Evolutionary conservation across 92 coral and sea anemone species (phyloP), one percentile per base, ranked within the genome.

Genomic region (Paramuricea clavata): DNA sequence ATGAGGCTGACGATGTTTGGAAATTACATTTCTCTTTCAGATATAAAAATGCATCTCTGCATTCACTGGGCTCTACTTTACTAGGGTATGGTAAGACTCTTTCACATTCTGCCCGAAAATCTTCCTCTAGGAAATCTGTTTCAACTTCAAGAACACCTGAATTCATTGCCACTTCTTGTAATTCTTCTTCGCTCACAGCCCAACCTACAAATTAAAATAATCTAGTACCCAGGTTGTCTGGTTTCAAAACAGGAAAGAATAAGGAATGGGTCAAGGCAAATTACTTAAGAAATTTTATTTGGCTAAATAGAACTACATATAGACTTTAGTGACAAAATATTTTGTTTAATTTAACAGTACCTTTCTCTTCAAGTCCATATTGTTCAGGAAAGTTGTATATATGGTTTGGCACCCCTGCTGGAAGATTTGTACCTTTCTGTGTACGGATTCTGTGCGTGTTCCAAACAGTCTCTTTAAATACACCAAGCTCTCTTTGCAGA

Each of bases 31-130:
- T 74, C 5, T 74, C 61, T 27, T 74, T 74, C 19, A 43, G 17
- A 28, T 74, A 74, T 23, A 72, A 22, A 72, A 72, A 72, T 72
- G 78, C 78, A 72, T 72, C 10, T 25, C 57, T 39, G 78, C 78
- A 72, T 39, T 72, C 78, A 39, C 28, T 72, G 12, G 78, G 78
- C 16, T 72, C 54, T 12, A 72, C 78, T 72, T 72, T 72, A 7
- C 39, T 27, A 12, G 78, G 78, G 13, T 72, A 72, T 3, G 78
- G 78, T 25, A 72, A 16, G 15, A 41, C 57, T 25, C 57, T 42
- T 22, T 72, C 78, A 72, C 78, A 72, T 42, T 72, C 57, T 3
- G 56, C 57, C n/a, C 78, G 39, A 27, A 72, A 72, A 2, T 15
- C 78, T 12, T 39, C 78, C 19, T 42, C 78, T 5, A 72, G 57